Evolutionary conservation across 2,888 invertebrate species (phyloP).

Genomic region (Hirtodrosophila trivittata): DNA sequence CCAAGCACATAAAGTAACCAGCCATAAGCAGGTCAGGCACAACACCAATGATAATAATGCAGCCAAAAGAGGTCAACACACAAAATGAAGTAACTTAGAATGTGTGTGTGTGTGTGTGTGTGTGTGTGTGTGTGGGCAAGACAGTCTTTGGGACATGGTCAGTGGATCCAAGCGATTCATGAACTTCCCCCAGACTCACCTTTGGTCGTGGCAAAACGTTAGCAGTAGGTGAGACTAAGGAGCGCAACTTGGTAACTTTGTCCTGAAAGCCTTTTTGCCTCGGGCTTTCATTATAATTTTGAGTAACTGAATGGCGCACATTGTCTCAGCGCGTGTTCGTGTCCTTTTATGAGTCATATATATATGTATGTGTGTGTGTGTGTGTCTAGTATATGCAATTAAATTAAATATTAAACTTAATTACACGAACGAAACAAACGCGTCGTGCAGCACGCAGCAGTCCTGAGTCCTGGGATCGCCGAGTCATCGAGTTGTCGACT

Average conservation of each 20-base stretch:
- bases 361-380: slow-evolving; percentile 35
- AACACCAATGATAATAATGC: slow-evolving; percentile 72
- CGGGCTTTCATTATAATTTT: slow-evolving; percentile 71
- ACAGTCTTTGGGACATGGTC: slow-evolving; percentile 18
- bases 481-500: slow-evolving; percentile 36
- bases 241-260: slow-evolving; percentile 17
- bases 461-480: slow-evolving; percentile 31
- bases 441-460: slow-evolving; percentile 53
- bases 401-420: slow-evolving; percentile 82
- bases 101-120: neutral
- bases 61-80: slow-evolving; percentile 64
- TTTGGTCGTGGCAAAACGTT: slow-evolving; percentile 1
- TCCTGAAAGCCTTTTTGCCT: slow-evolving; percentile 38
- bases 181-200: slow-evolving; percentile 24
- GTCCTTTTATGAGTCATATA: slow-evolving; percentile 58
- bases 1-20: slow-evolving; percentile 61
- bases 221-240: slow-evolving; percentile 26
- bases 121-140: slow-evolving; percentile 3
- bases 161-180: slow-evolving; percentile 17
- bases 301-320: slow-evolving; percentile 55
- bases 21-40: slow-evolving; percentile 49
- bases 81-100: slow-evolving; percentile 64
- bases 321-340: slow-evolving; percentile 63
- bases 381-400: slow-evolving; percentile 71
- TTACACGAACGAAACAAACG: slow-evolving; percentile 76